Base-by-base conservation (phyloP, 2,888 invertebrate genomes). In the Dexiosoma caninum region DNA sequence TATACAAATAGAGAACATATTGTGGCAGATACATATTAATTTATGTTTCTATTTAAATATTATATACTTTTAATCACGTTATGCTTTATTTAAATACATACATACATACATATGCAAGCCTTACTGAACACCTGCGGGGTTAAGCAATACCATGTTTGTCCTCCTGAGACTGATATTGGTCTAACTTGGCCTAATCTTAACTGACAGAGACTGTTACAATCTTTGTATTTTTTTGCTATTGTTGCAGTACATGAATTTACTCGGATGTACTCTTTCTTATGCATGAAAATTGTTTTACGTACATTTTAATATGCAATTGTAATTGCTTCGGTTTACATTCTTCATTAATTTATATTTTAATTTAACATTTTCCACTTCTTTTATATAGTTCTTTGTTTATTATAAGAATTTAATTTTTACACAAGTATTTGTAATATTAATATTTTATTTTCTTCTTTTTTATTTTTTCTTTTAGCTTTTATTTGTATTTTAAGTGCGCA, bases 121-220 rank as follows among this genome's bases (percentile, higher is more conserved):
- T 19, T 55, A 53, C 44, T 76, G 72, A 55, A 81, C 81, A 81
- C 81, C 81, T 81, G 81, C 81, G 67, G 72, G 60, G 53, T 81
- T 67, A 71, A 71, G 8, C 53, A 81, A 72, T 69, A 23, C 35
- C 60, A 57, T 62, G 66, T 60, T 37, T 67, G 70, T n/a, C 62
- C 64, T 71, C 49, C 59, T 49, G 40, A 57, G 35, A 19, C 42
- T 51, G 30, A 57, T 59, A 42, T 75, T 60, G 46, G 46, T 44
- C 32, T 55, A 42, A 14, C 32, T 62, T 57, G 57, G 57, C 30
- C 35, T 46, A 44, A 46, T 60, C 69, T 35, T 14, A 57, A 46
- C 46, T 32, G 49, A 21, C 21, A 44, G 1, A 19, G 44, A 62
- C 14, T 49, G 35, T 37, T 27, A 23, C 27, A 44, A 51, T 23